Conservation (phyloP, 2,113 vertebrate species). For the Callocephalon fimbriatum region DNA sequence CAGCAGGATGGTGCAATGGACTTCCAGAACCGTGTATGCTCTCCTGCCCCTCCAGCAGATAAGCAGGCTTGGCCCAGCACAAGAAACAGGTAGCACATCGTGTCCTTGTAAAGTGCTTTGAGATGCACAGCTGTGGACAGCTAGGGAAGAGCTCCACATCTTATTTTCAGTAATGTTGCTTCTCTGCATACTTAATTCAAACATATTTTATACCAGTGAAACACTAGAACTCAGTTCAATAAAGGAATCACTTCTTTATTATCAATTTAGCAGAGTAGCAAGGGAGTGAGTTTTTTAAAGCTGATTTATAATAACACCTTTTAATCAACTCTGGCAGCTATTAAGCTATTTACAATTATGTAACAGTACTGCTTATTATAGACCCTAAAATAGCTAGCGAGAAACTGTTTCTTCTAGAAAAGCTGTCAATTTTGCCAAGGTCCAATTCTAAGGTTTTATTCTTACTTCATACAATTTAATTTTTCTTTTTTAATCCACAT, state of each 20-base stretch:
- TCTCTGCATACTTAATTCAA: background rate
- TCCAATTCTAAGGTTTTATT: background rate
- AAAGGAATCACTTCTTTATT: background rate
- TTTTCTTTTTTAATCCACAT: background rate
- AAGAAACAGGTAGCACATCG: background rate
- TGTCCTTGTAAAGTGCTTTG: background rate
- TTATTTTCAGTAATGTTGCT: background rate
- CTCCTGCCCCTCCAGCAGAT: background rate
- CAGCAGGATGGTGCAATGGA: background rate
- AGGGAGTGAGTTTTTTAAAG: background rate
- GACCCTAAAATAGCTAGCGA: background rate
- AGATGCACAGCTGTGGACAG: background rate
- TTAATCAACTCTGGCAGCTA: background rate
- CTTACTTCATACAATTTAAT: background rate
- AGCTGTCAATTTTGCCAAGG: background rate
- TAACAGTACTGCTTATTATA: background rate
- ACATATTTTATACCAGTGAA: background rate
- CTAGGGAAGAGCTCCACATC: background rate
- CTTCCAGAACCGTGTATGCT: background rate
- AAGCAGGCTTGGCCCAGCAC: fast-evolving
- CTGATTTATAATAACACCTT: background rate
- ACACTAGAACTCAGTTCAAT: background rate
- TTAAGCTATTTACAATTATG: background rate
- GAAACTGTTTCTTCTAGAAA: background rate
- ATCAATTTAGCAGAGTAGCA: background rate